Conservation (phyloP, 2,113 vertebrate species). For the Bos indicus region DNA sequence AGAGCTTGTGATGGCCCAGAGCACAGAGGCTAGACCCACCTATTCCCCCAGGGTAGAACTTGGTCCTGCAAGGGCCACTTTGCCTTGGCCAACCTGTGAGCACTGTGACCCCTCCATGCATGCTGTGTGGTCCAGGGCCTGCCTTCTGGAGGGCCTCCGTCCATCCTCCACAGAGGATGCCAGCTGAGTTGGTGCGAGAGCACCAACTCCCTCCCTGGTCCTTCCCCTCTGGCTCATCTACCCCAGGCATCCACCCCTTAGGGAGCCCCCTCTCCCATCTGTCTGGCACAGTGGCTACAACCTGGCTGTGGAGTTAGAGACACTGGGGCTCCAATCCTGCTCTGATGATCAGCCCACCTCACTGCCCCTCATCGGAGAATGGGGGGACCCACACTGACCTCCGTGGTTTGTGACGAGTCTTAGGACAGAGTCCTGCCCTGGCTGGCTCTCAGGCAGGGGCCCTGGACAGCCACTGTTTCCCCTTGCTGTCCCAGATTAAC, state of each 20-base stretch:
- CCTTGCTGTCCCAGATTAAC: not conserved
- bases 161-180: not conserved
- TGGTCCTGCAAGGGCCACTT: not conserved
- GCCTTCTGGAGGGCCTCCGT: not conserved
- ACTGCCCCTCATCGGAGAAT: not conserved
- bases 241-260: not conserved
- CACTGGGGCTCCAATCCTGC: not conserved
- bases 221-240: not conserved
- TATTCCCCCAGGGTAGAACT: not conserved
- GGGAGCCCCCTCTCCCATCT: not conserved
- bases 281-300: not conserved
- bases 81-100: not conserved
- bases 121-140: not conserved
- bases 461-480: not conserved
- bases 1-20: not conserved
- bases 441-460: not conserved
- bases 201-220: not conserved
- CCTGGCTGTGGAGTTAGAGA: not conserved
- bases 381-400: not conserved
- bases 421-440: not conserved
- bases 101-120: not conserved
- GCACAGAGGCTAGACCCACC: not conserved
- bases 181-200: not conserved
- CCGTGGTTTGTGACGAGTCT: not conserved
- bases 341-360: not conserved